Evolutionary conservation across 2,797 vertebrate genomes (phyloP).

Genomic region (Xenops minutus): DNA sequence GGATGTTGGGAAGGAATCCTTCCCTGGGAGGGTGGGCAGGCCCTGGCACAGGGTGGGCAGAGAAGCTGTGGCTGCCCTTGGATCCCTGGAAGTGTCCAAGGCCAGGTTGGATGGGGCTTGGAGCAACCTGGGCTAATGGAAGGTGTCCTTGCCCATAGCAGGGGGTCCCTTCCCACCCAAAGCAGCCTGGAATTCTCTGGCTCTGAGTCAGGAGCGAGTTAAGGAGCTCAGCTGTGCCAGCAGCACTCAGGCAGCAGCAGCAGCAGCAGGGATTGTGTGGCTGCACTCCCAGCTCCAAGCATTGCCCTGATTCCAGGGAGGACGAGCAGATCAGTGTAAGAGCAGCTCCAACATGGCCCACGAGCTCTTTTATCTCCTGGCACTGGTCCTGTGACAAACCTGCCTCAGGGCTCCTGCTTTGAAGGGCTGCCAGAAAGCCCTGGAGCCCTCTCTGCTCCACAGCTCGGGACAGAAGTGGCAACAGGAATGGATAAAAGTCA

Average conservation of each 20-base stretch:
- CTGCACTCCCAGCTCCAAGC: neutral
- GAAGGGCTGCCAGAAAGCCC: constrained; percentile 2
- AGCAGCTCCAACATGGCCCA: neutral
- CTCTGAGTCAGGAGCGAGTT: neutral
- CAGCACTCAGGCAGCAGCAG: neutral
- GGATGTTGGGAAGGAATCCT: accelerated
- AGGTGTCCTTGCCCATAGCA: neutral
- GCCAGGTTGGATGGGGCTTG: accelerated
- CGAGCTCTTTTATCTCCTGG: neutral
- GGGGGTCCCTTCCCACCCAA: neutral
- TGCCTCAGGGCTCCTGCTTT: neutral
- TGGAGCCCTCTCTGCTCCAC: neutral
- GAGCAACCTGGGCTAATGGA: accelerated
- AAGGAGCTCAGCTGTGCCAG: neutral
- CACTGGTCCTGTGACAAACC: neutral
- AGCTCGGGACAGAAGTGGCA: neutral
- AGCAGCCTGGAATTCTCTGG: neutral
- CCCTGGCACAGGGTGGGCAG: neutral
- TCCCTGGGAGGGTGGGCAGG: accelerated
- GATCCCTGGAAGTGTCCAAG: neutral
- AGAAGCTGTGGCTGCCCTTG: neutral
- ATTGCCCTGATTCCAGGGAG: neutral
- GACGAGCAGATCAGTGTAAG: neutral
- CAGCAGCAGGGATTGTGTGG: neutral
- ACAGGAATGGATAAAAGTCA: neutral